These are phyloP conservation scores for Enteromius anoplus DNA, from an alignment of 2,797 vertebrate genomes.

Conservation along the genomic window DNA sequence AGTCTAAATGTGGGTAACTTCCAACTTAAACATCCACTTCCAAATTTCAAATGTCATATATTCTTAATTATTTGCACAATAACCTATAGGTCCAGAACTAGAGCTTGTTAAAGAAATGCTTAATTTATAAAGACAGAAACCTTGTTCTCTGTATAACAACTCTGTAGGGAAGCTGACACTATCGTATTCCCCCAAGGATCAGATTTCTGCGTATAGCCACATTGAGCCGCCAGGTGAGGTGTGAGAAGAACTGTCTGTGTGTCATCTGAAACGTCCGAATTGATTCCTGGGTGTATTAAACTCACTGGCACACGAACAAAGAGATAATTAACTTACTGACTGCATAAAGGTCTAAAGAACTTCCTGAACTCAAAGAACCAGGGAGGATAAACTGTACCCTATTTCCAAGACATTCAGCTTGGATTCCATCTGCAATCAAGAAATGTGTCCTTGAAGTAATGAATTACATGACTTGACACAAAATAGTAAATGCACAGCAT, in stretches of 20 bases:
- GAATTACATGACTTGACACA: neutral
- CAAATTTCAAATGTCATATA: neutral
- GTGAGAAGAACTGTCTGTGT: constrained; percentile 35
- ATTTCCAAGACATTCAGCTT: constrained; percentile 34
- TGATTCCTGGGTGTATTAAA: neutral
- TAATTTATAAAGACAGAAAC: constrained; percentile 24
- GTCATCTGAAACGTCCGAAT: constrained; percentile 39
- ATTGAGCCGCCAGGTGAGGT: constrained; percentile 60
- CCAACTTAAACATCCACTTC: neutral
- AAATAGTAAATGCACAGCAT: neutral
- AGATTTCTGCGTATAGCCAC: constrained; percentile 62
- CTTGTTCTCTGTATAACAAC: constrained; percentile 56
- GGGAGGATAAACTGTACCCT: constrained; percentile 25
- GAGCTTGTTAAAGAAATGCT: neutral
- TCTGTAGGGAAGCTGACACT: constrained; percentile 64
- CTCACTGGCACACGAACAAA: neutral
- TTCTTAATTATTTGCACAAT: neutral
- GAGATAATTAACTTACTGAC: constrained; percentile 33
- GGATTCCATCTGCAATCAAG: constrained; percentile 20
- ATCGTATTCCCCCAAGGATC: constrained; percentile 52
- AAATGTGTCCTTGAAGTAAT: neutral
- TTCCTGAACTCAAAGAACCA: neutral
- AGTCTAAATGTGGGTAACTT: no score
- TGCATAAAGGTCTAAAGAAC: constrained; percentile 17
- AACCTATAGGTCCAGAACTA: neutral